Evolutionary conservation across 2,797 vertebrate genomes (phyloP).

Genomic region (Tokudaia muenninki): DNA sequence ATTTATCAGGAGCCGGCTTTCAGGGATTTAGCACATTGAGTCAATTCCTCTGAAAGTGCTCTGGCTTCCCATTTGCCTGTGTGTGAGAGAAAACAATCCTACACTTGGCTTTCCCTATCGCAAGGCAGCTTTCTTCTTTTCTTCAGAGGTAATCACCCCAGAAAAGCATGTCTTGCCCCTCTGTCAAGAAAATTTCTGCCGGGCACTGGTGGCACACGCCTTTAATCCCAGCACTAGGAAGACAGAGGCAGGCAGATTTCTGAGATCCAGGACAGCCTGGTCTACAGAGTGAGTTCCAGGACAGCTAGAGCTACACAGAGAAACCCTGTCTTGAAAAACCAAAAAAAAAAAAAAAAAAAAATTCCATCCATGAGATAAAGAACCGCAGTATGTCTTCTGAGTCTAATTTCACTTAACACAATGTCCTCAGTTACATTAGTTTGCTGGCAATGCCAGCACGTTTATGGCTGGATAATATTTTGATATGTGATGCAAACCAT

Average conservation of each 20-base stretch:
- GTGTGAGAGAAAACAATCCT: not conserved
- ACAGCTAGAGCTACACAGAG: too few species aligned
- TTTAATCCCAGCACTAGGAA: too few species aligned
- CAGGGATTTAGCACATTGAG: not conserved
- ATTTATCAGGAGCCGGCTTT: not conserved
- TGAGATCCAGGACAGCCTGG: too few species aligned
- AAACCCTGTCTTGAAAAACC: too few species aligned
- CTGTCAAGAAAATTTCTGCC: not conserved
- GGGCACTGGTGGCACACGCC: too few species aligned
- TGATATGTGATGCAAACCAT: not conserved
- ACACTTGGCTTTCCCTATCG: not conserved
- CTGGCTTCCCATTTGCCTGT: not conserved
- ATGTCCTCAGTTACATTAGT: not conserved
- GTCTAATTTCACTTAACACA: not conserved
- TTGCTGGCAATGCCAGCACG: not conserved
- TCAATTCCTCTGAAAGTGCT: not conserved
- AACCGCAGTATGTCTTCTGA: not conserved
- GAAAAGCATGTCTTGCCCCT: not conserved
- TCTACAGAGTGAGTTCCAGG: too few species aligned
- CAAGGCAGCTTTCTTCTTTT: not conserved
- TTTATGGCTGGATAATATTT: not conserved
- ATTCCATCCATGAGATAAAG: not conserved
- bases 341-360: not conserved
- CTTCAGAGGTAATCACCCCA: not conserved
- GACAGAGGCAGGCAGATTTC: too few species aligned